Percentiles rank a stretch among this genome's conserved stretches.
Evolutionary conservation across 2,888 invertebrate species (phyloP).

Genomic region (Tigriopus californicus): DNA sequence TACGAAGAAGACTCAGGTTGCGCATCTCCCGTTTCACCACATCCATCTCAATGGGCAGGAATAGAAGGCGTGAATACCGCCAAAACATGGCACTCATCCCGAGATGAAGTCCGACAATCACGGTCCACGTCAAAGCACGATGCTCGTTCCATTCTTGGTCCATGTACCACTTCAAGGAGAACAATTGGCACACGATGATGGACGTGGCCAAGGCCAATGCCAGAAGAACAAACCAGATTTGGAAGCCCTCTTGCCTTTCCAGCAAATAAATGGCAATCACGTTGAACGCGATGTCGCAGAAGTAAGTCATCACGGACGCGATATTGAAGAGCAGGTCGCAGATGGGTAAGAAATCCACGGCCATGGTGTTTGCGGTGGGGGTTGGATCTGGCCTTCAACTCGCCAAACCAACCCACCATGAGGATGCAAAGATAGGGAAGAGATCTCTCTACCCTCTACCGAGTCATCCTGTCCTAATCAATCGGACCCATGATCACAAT

Average conservation of each 20-base stretch:
- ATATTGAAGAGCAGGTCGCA: slow-evolving; percentile 81
- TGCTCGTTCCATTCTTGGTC: slow-evolving; percentile 18
- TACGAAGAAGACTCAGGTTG: slow-evolving; percentile 48
- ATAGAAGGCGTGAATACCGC: slow-evolving; percentile 55
- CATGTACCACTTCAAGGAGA: slow-evolving; percentile 26
- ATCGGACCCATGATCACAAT: no score
- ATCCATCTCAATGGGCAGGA: slow-evolving; percentile 60
- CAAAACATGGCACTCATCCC: slow-evolving; percentile 31
- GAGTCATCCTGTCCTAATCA: no score
- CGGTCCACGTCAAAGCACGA: slow-evolving; percentile 14
- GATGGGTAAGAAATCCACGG: slow-evolving; percentile 62
- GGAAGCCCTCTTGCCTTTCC: slow-evolving; percentile 40
- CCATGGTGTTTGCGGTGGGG: slow-evolving; percentile 32
- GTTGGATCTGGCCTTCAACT: not conserved
- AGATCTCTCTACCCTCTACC: no score
- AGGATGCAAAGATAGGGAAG: no score
- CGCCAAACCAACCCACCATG: no score
- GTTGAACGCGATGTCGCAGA: slow-evolving; percentile 77
- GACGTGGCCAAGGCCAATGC: slow-evolving; percentile 20
- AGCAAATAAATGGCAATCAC: slow-evolving; percentile 66
- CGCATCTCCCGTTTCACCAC: slow-evolving; percentile 60
- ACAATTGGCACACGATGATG: slow-evolving; percentile 23
- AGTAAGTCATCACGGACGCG: slow-evolving; percentile 69
- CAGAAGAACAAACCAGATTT: not conserved
- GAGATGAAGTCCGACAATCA: slow-evolving; percentile 37